phyloP scores from a whole-genome alignment of 2,888 invertebrate genomes.

The Nemotelus nigrinus region DNA sequence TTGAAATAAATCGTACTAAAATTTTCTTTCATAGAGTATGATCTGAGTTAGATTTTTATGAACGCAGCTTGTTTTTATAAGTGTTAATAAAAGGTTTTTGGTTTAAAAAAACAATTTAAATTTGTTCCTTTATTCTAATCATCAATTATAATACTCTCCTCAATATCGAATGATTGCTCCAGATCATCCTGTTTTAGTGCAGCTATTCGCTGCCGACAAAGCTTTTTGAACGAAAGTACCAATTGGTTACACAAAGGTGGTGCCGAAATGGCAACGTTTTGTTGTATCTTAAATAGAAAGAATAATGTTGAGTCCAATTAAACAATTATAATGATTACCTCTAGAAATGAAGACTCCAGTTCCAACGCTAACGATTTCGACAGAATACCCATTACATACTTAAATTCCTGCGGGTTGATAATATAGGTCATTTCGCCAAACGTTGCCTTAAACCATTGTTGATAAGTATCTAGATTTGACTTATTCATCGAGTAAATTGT shows the following conservation, averaged over 20 bases:
- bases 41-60: no score
- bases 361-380: constrained; percentile 58
- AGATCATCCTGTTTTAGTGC: background rate
- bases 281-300: constrained; percentile 57
- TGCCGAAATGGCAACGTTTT: constrained; percentile 59
- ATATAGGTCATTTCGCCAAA: constrained; percentile 61
- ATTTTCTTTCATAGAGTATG: no score
- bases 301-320: background rate
- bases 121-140: constrained; percentile 50
- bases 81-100: background rate
- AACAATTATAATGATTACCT: constrained; percentile 54
- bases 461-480: constrained; percentile 41
- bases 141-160: constrained; percentile 45
- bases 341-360: constrained; percentile 57
- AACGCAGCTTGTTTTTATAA: no score
- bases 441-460: constrained; percentile 60
- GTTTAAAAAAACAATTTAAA: background rate
- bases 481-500: constrained; percentile 51
- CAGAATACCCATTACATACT: constrained; percentile 55
- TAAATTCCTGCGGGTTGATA: constrained; percentile 57
- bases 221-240: constrained; percentile 59
- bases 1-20: background rate
- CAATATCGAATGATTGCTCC: constrained; percentile 10
- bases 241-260: constrained; percentile 59
- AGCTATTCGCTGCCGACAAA: constrained; percentile 52